Evolutionary conservation across 2,888 invertebrate genomes (phyloP).

Genomic region (Clivina fossor): DNA sequence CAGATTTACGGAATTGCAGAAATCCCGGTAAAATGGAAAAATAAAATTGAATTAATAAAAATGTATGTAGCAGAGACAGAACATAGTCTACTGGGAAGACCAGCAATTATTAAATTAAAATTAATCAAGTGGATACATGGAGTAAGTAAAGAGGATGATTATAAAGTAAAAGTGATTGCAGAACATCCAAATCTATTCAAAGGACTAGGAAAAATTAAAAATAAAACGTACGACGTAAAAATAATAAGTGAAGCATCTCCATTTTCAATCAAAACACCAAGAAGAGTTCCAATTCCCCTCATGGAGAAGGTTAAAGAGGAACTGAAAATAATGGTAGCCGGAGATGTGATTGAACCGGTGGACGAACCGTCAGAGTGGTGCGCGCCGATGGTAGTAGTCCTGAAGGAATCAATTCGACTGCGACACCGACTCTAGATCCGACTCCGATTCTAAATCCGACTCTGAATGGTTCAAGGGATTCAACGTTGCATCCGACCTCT

Average conservation of each 20-base stretch:
- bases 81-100: slow-evolving; percentile 36
- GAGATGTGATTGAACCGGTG: slow-evolving; percentile 44
- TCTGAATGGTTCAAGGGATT: too few species aligned
- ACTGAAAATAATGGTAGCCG: slow-evolving; percentile 41
- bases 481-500: too few species aligned
- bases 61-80: slow-evolving; percentile 18
- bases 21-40: slow-evolving; percentile 1
- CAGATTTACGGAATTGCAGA: slow-evolving; percentile 1
- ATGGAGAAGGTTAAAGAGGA: slow-evolving; percentile 44
- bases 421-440: too few species aligned
- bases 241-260: slow-evolving; percentile 42
- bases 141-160: not conserved
- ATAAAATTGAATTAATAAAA: not conserved
- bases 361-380: slow-evolving; percentile 47
- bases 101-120: slow-evolving; percentile 26
- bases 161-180: not conserved
- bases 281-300: slow-evolving; percentile 45
- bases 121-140: slow-evolving; percentile 21
- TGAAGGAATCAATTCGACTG: slow-evolving; percentile 41
- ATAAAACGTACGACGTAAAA: slow-evolving; percentile 39
- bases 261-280: slow-evolving; percentile 42
- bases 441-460: too few species aligned
- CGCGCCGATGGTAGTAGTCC: slow-evolving; percentile 46
- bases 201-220: slow-evolving; percentile 38
- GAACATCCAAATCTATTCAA: slow-evolving; percentile 31